Percentiles rank a stretch among this genome's conserved stretches.
Evolutionary conservation across 1,140 invertebrate genomes (phyloP).

Genomic region (Rhizoglyphus robini): DNA sequence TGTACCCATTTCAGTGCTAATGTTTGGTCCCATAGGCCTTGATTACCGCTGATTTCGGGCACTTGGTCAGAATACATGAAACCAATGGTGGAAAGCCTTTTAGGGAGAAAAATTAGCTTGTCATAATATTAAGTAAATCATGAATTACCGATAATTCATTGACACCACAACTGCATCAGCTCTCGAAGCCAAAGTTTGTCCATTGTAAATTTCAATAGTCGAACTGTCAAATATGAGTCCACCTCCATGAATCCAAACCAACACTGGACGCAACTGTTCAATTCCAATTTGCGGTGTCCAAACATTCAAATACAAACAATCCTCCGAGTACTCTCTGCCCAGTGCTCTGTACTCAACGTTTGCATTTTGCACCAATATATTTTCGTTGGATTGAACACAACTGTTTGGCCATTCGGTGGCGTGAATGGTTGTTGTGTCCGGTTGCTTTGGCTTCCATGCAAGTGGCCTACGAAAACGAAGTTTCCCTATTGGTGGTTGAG

Average conservation of each 20-base stretch:
- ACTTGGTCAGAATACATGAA: slow-evolving; percentile 16
- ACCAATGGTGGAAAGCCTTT: slow-evolving; percentile 25
- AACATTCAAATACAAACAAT: slow-evolving; percentile 35
- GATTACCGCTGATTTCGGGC: neutral
- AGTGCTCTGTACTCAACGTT: slow-evolving; percentile 41
- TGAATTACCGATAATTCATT: slow-evolving; percentile 43
- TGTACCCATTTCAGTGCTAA: too few relatives aligned
- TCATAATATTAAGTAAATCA: too few relatives aligned
- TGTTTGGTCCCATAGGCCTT: too few relatives aligned
- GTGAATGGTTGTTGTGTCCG: neutral
- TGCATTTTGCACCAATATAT: too few relatives aligned
- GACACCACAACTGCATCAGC: slow-evolving; percentile 45
- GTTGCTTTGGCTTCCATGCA: slow-evolving; percentile 22
- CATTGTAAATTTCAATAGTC: slow-evolving; percentile 36
- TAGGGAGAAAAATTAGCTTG: too few relatives aligned
- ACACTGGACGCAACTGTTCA: slow-evolving; percentile 13
- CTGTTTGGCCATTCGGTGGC: neutral
- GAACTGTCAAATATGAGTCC: slow-evolving; percentile 11
- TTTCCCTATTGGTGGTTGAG: slow-evolving; percentile 25
- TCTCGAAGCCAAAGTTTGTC: slow-evolving; percentile 62
- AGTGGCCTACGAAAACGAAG: slow-evolving; percentile 23
- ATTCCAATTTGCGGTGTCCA: slow-evolving; percentile 27
- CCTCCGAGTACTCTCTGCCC: slow-evolving; percentile 39
- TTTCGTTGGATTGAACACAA: slow-evolving; percentile 27
- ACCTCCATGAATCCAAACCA: slow-evolving; percentile 23